Evolutionary conservation across 2,113 vertebrate species (phyloP).

Genomic region (Panthera uncia): DNA sequence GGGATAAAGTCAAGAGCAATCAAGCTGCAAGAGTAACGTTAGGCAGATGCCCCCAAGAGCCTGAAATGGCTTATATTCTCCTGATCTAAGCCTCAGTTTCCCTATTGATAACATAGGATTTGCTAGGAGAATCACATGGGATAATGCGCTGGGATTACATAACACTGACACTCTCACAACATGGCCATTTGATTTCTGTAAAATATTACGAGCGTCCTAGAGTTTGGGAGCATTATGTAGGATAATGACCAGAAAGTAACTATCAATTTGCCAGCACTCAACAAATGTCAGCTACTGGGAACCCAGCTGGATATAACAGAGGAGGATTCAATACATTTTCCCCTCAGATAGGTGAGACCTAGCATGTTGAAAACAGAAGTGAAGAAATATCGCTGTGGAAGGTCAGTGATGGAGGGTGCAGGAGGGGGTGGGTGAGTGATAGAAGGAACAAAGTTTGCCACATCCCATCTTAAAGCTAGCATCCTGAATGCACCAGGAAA

Average conservation of each 20-base stretch:
- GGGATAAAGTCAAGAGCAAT: not conserved
- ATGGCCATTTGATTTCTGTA: not conserved
- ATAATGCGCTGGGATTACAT: not conserved
- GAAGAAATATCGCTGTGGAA: not conserved
- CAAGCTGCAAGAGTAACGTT: not conserved
- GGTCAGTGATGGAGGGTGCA: not conserved
- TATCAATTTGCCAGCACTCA: not conserved
- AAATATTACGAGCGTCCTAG: not conserved
- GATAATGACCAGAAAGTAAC: conserved; percentile 31
- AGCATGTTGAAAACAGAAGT: conserved; percentile 26
- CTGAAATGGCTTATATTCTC: not conserved
- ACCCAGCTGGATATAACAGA: conserved; percentile 45
- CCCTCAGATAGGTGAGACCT: not conserved
- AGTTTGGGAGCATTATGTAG: not conserved
- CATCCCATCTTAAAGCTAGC: not conserved
- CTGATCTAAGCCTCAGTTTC: not conserved
- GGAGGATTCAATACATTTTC: not conserved
- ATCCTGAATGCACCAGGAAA: not conserved
- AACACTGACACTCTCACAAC: not conserved
- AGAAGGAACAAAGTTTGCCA: not conserved
- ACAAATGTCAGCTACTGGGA: conserved; percentile 11
- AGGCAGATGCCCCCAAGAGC: not conserved
- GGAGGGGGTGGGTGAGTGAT: not conserved
- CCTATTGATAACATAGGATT: not conserved
- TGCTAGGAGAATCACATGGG: not conserved